Base-by-base conservation (phyloP, 2,113 vertebrate species). In the Aegotheles bennettii region DNA sequence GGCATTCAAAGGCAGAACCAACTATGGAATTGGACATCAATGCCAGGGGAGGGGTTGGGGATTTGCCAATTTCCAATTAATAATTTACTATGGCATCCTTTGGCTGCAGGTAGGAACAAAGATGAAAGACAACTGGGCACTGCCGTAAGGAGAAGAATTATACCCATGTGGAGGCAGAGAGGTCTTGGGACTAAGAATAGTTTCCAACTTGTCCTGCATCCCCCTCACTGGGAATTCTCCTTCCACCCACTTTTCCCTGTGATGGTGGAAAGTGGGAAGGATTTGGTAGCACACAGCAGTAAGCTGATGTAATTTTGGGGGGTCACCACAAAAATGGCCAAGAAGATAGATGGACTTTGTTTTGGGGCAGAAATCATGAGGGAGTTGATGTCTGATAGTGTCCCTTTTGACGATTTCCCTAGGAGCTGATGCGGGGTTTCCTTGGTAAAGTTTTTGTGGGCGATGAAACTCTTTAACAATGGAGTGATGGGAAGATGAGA, bases 401-500 rank as follows among this genome's bases (percentile, higher is more conserved):
- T 50, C 45, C 25, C 23, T 71, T 84, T n/a, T 57, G 47, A 64
- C 0, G 0, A 42, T 54, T 73, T 43, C 18, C 47, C 28, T 17
- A 16, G 13, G 21, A 93, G 31, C 1, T 86, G 64, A 38, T 40
- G 51, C 28, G 51, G 26, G 25, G 6, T 75, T 96, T 93, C 63
- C 60, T 86, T 67, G 21, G 42, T 28, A 48, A 90, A 21, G 23
- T 16, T 56, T 87, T 95, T 40, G 79, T 88, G 75, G 71, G 75
- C 2, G 38, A 93, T 40, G 54, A 90, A 79, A 73, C 13, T 70
- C 77, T 64, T 51, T 61, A 74, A 89, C 64, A 79, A 93, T 51
- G 82, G 47, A 77, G 82, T 9, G 16, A 93, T 87, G 60, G 88
- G 71, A 96, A 68, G 87, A 90, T 63, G n/a, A 74, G 79, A 78